Base-by-base conservation (phyloP, 2,113 vertebrate species). In the Muscicapa adusta region DNA sequence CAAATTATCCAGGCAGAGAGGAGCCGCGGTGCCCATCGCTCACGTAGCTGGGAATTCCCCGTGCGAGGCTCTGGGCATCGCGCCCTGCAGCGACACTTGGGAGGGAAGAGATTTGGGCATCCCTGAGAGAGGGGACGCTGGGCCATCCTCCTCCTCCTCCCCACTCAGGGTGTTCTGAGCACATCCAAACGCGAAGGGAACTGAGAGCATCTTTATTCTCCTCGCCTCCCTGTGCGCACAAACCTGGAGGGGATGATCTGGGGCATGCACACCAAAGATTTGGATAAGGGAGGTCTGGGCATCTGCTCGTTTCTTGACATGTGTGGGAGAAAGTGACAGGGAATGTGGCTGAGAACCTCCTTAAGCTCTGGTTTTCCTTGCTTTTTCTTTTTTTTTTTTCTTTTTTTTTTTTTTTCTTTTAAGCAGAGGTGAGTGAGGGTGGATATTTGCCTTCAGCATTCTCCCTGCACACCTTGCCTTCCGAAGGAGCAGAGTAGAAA, bases 211-310 rank as follows among this genome's bases (percentile, higher is more conserved):
- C 53, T 33, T 70, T 22, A 8, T 29, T 12, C 58, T 36, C 34
- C 10, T 34, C 4, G 0, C 15, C 14, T 28, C 13, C 2, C 38
- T 3, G 6, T 48, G 33, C 14, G 4, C 10, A 1, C 14, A 33
- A 3, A 33, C 16, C 38, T 36, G 31, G 12, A 47, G 66, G 51
- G 67, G 20, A 4, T 51, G 53, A 28, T 42, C 47, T 80, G 74
- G 47, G 45, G 14, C 45, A 8, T 11, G 78, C 61, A 31, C 12
- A 4, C 33, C 11, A 47, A 45, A 66, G 65, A 33, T 8, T 6
- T 0, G 14, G 71, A n/a, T 38, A 36, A n/a, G 67, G 62, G 36
- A 38, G n/a, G 7, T 51, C 54, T 80, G 56, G 19, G 33, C 11
- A 16, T 31, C 73, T 28, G 78, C 43, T 85, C 8, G 0, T 56